Percentiles rank a stretch among this genome's conserved stretches.
phyloP scores from a whole-genome alignment of 2,797 vertebrate genomes.

The Microtus obscurus region DNA sequence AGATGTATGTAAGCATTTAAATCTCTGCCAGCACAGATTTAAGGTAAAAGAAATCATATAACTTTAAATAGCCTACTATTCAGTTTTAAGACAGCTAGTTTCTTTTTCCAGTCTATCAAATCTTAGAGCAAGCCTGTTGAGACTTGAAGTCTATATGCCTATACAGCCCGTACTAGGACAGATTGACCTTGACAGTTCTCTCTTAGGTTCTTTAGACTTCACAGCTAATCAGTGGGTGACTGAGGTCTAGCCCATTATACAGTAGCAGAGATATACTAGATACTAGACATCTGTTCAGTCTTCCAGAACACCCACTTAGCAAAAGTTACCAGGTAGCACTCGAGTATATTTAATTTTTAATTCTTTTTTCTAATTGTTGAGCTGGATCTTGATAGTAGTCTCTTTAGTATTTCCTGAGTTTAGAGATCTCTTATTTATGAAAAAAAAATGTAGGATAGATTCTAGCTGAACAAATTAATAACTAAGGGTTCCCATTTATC shows the following conservation, averaged over 20 bases:
- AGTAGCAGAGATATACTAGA: not conserved
- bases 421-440: not conserved
- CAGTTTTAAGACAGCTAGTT: conserved; percentile 23
- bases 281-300: not conserved
- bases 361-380: conserved; percentile 45
- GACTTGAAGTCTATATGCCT: conserved; percentile 16
- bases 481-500: conserved; percentile 11
- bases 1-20: not conserved
- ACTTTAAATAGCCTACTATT: not conserved
- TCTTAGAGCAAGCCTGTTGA: not conserved
- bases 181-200: not conserved
- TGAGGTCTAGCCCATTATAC: not conserved
- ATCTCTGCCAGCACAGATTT: conserved; percentile 15
- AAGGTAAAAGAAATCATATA: conserved; percentile 50
- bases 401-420: conserved; percentile 48
- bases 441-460: conserved; percentile 1
- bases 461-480: conserved; percentile 26
- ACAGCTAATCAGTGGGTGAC: not conserved
- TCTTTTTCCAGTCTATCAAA: conserved; percentile 22
- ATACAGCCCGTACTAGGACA: not conserved
- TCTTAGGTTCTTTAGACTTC: conserved; percentile 11
- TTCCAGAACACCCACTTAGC: not conserved
- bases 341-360: conserved; percentile 13
- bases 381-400: not conserved
- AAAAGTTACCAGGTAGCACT: not conserved